These are phyloP conservation scores for Cantharis rufa DNA, from an alignment of 2,888 invertebrate genomes.

Conservation along the genomic window DNA sequence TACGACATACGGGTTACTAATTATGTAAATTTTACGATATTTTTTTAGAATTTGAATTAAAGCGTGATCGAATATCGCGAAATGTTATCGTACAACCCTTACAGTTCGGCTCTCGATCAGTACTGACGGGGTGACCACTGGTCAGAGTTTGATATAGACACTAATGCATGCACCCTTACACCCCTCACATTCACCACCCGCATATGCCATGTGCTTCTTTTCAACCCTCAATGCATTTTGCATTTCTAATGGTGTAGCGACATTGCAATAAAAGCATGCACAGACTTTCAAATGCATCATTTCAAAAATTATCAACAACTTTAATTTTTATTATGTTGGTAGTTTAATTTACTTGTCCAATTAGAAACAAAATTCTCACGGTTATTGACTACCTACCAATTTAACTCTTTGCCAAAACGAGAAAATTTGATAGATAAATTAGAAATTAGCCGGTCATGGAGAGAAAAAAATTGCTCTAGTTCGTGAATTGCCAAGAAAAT, in stretches of 20 bases:
- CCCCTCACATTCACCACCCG: constrained; percentile 37
- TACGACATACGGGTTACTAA: neutral
- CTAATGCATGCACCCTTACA: constrained; percentile 55
- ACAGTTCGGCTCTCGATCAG: constrained; percentile 28
- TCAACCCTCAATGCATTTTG: constrained; percentile 33
- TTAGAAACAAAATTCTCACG: neutral
- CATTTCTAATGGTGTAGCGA: constrained; percentile 22
- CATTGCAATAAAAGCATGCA: constrained; percentile 20
- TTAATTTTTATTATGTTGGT: neutral
- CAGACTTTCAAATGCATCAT: constrained; percentile 6
- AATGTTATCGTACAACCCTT: constrained; percentile 13
- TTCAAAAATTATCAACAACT: neutral
- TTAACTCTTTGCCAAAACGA: neutral
- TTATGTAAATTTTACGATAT: neutral
- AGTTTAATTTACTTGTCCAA: neutral
- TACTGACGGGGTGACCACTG: constrained; percentile 52
- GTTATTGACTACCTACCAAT: neutral
- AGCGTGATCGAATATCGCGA: neutral
- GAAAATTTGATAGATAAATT: neutral
- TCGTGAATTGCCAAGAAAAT: neutral
- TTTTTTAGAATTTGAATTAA: too few relatives aligned
- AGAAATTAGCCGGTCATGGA: neutral
- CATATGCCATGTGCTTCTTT: constrained; percentile 43
- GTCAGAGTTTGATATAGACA: constrained; percentile 52
- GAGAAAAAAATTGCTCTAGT: neutral